phyloP scores from a whole-genome alignment of 2,113 vertebrate species.

The Pristiophorus japonicus region DNA sequence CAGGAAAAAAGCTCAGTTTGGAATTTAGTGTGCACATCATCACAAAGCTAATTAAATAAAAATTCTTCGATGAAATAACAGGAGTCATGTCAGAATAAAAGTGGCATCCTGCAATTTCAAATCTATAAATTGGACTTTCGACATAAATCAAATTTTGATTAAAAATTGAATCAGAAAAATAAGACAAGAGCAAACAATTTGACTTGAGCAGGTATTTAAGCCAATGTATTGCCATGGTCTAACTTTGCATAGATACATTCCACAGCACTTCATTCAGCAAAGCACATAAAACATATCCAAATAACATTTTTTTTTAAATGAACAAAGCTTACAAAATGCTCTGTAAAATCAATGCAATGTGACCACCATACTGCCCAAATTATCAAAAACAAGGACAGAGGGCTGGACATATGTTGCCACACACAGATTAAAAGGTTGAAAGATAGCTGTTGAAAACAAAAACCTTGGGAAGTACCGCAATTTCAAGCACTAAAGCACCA shows the following conservation, averaged over 20 bases:
- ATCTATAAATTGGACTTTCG: background rate
- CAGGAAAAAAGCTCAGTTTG: conserved; percentile 76
- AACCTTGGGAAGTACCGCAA: too few species aligned
- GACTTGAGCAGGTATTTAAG: background rate
- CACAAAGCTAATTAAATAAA: conserved; percentile 73
- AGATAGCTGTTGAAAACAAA: too few species aligned
- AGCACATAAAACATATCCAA: background rate
- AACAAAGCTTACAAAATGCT: background rate
- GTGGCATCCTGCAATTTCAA: background rate
- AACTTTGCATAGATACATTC: background rate
- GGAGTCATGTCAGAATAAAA: conserved; percentile 4
- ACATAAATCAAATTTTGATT: conserved; percentile 23
- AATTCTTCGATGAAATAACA: conserved; percentile 42
- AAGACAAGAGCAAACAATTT: background rate
- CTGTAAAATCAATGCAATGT: background rate
- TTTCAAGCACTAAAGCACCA: too few species aligned
- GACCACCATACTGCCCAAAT: background rate
- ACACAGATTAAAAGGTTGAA: too few species aligned
- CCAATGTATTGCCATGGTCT: background rate
- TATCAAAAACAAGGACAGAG: background rate
- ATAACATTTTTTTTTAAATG: background rate
- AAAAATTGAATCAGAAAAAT: background rate
- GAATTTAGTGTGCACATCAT: conserved; percentile 61
- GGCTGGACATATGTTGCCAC: too few species aligned
- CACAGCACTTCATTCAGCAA: background rate